These are phyloP conservation scores for Aricia artaxerxes DNA, from an alignment of 2,888 invertebrate genomes.

Conservation along the genomic window DNA sequence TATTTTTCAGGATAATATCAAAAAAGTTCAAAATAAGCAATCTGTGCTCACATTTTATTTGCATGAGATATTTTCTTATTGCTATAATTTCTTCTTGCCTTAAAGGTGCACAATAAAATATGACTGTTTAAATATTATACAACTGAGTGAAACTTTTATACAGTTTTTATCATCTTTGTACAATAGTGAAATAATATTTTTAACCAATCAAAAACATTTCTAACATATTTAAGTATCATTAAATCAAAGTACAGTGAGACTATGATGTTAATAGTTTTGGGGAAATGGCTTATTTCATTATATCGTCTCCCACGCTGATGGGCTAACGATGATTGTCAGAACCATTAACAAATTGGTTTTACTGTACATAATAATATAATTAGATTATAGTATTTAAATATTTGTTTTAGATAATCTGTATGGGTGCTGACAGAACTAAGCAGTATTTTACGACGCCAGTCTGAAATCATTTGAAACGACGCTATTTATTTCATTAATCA, in stretches of 20 bases:
- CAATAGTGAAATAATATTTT: slow-evolving; percentile 1
- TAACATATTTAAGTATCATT: not conserved
- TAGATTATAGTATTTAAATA: not conserved
- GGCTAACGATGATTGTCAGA: not conserved
- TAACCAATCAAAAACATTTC: not conserved
- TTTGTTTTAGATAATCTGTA: slow-evolving; percentile 48
- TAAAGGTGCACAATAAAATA: not conserved
- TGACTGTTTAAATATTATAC: not conserved
- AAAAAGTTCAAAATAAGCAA: not conserved
- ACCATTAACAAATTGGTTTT: not conserved
- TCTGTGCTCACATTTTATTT: not conserved
- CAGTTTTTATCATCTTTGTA: not conserved
- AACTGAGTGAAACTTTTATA: not conserved
- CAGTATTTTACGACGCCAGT: slow-evolving; percentile 51
- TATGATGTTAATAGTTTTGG: not conserved
- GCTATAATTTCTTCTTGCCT: not conserved
- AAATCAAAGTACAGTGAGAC: not conserved
- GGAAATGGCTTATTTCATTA: not conserved
- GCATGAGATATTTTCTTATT: not conserved
- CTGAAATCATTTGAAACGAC: slow-evolving; percentile 43
- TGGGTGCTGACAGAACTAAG: slow-evolving; percentile 60
- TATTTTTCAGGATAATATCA: not conserved
- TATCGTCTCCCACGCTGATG: too few species aligned
- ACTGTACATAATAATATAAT: not conserved
- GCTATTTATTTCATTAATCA: slow-evolving; percentile 67